Evolutionary conservation across 2,113 vertebrate genomes (phyloP).

Genomic region (Murina feae): DNA sequence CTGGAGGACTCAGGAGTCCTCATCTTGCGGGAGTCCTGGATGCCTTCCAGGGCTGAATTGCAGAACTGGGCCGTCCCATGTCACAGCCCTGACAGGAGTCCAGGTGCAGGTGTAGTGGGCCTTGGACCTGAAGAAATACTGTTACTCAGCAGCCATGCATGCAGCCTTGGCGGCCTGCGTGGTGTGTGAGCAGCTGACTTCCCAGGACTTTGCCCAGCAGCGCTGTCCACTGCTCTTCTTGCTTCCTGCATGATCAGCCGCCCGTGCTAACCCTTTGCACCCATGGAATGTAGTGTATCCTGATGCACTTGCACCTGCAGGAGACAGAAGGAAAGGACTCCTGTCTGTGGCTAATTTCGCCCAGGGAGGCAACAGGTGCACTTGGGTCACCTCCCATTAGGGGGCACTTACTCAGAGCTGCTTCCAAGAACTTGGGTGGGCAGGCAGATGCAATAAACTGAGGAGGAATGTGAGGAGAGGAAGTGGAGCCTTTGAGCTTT

Average conservation of each 20-base stretch:
- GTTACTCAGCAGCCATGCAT: not conserved
- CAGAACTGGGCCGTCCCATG: fast-evolving
- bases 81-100: not conserved
- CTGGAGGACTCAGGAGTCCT: not conserved
- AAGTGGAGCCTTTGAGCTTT: not conserved
- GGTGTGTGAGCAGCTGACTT: not conserved
- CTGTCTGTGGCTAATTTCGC: not conserved
- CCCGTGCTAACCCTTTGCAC: not conserved
- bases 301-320: not conserved
- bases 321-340: not conserved
- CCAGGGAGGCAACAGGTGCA: not conserved
- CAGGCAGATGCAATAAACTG: not conserved
- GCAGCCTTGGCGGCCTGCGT: no score
- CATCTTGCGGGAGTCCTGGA: not conserved
- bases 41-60: not conserved
- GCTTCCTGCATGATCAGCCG: not conserved
- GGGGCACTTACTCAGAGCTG: not conserved
- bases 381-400: slow-evolving; percentile 1
- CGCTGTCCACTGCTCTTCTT: not conserved
- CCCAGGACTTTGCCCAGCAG: not conserved
- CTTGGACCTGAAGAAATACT: not conserved
- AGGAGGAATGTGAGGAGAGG: not conserved
- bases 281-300: not conserved
- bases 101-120: not conserved
- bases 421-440: not conserved